Evolutionary conservation across 2,797 vertebrate genomes (phyloP).

Genomic region (Pipistrellus pygmaeus): DNA sequence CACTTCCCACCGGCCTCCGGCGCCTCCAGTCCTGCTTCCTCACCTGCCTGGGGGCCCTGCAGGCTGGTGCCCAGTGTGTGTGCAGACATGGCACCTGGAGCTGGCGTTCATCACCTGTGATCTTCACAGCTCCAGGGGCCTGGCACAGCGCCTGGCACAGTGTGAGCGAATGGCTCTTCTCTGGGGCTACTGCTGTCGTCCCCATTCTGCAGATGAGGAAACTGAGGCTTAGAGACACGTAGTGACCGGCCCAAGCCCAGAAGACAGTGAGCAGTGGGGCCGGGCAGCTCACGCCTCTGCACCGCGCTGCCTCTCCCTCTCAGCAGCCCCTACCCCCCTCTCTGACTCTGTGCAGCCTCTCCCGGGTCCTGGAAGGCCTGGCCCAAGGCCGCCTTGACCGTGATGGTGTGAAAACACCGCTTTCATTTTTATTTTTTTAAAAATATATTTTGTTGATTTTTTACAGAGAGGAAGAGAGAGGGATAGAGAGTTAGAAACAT

Average conservation of each 20-base stretch:
- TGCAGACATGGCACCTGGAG: background rate
- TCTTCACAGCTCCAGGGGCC: background rate
- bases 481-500: too few relatives aligned
- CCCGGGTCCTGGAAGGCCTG: background rate
- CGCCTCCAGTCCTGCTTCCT: background rate
- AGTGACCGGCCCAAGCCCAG: background rate
- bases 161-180: background rate
- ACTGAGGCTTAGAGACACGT: background rate
- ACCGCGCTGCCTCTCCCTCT: accelerated
- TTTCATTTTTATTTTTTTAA: background rate
- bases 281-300: background rate
- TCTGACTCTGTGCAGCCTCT: background rate
- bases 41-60: background rate
- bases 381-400: background rate
- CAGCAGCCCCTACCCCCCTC: accelerated
- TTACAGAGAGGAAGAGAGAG: too few relatives aligned
- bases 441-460: too few relatives aligned
- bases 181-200: background rate
- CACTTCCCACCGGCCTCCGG: background rate
- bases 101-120: background rate
- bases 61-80: background rate
- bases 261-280: background rate
- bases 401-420: background rate
- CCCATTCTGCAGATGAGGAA: background rate
- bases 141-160: background rate